phyloP scores from a whole-genome alignment of 2,113 vertebrate genomes.

The Pimephales promelas region DNA sequence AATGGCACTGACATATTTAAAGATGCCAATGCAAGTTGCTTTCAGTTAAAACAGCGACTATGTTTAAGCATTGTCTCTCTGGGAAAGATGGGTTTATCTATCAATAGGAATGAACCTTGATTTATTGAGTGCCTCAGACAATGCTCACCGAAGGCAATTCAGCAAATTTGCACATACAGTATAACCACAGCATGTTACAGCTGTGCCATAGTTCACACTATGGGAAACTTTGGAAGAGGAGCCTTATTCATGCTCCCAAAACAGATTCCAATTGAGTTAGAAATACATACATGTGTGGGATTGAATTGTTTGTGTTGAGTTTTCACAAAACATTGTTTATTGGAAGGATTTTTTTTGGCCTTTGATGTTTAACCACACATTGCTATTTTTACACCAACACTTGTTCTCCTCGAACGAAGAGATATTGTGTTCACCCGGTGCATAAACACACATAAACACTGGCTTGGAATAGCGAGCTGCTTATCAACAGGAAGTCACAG shows the following conservation, averaged over 20 bases:
- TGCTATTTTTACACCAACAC: conserved; percentile 76
- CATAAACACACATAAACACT: conserved; percentile 76
- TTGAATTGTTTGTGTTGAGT: conserved; percentile 22
- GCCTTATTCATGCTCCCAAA: background rate
- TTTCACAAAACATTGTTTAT: conserved; percentile 60
- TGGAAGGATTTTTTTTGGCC: conserved; percentile 63
- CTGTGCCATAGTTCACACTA: background rate
- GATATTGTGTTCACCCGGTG: conserved; percentile 64
- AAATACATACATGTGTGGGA: background rate
- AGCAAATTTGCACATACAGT: background rate
- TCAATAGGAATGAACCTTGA: background rate
- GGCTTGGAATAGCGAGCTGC: conserved; percentile 67
- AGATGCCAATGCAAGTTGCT: too few species aligned
- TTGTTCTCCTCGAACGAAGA: conserved; percentile 72
- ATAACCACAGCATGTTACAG: background rate
- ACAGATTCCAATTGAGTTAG: background rate
- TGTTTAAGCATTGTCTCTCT: too few species aligned
- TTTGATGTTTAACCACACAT: conserved; percentile 72
- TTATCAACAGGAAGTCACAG: conserved; percentile 83
- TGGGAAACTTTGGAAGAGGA: background rate
- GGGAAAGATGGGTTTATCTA: too few species aligned
- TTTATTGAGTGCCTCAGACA: background rate
- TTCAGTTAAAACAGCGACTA: too few species aligned
- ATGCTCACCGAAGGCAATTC: background rate
- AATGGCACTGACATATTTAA: too few species aligned